Evolutionary conservation across 2,888 invertebrate genomes (phyloP), one percentile per base, ranked within the genome.

Genomic region (Podotricha telesiphe): DNA sequence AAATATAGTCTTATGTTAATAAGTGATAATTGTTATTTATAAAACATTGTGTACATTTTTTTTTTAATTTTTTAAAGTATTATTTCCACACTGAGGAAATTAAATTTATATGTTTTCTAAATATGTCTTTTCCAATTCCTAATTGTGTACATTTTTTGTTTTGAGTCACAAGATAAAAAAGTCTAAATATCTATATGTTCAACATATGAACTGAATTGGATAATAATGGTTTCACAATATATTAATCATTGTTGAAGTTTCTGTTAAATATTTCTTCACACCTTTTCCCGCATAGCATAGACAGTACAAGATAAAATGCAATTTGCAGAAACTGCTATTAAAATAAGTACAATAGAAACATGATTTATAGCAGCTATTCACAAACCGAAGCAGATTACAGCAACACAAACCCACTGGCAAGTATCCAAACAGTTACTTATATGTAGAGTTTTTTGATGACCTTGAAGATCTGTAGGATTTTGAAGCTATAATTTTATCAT

Each of bases 341-440:
- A 34, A 67, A 55, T n/a, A 48, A 56, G 1, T 40, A 50, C 48
- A 68, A 68, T 45, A 63, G 28, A 63, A 63, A 15, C 28, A 66
- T 66, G 62, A 51, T 37, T 70, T 63, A 63, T 19, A 20, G 62
- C 50, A 42, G 11, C n/a, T 67, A 63, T 56, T 66, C 40, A 65
- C 40, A 59, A n/a, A 37, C 20, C 50, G n/a, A n/a, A 69, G 63
- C 50, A 63, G 17, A 63, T 67, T 68, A 67, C 55, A 40, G 17
- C 34, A 65, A 34, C n/a, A 66, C 65, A 69, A 56, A 67, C 67
- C 63, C 67, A 67, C 58, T 70, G 69, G 69, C 63, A 34, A 17
- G 11, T 22, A 15, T 70, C 69, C 69, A 70, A 69, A 67, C 20
- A 47, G 19, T 10, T 45, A 45, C 45, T 55, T 40, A 48, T 59